Percentiles rank a stretch among this genome's conserved stretches.
Evolutionary conservation across 2,888 invertebrate genomes (phyloP).

Genomic region (Euplagia quadripunctaria): DNA sequence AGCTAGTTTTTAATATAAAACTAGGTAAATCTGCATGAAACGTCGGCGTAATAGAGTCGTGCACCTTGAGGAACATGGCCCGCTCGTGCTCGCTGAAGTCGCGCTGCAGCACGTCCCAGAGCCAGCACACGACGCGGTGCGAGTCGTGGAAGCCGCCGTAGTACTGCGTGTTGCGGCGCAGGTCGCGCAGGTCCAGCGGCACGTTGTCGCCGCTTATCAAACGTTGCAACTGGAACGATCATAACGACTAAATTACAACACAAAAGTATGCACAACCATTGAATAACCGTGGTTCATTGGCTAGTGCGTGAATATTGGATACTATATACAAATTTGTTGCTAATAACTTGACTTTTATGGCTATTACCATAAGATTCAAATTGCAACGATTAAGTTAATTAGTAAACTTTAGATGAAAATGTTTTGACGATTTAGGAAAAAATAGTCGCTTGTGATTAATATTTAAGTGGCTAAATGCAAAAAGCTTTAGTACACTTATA

Average conservation of each 20-base stretch:
- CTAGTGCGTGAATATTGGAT: no score
- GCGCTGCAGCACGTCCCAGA: constrained; percentile 98
- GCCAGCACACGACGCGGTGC: constrained; percentile 98
- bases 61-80: constrained; percentile 96
- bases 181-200: constrained; percentile 95
- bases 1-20: no score
- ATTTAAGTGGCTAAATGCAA: no score
- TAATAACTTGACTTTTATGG: not conserved
- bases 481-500: no score
- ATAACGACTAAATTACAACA: not conserved
- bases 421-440: not conserved
- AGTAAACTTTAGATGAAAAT: not conserved
- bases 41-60: no score
- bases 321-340: no score
- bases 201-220: constrained; percentile 98
- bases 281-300: no score
- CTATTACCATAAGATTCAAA: not conserved
- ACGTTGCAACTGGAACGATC: constrained; percentile 90
- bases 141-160: constrained; percentile 99
- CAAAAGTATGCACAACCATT: no score
- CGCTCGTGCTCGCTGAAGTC: constrained; percentile 98
- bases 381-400: not conserved
- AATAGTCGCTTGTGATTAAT: not conserved
- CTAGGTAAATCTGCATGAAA: no score
- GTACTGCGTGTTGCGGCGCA: constrained; percentile 97